Conservation (phyloP, 2,888 invertebrate species). For the Drosophila acutilabella region DNA sequence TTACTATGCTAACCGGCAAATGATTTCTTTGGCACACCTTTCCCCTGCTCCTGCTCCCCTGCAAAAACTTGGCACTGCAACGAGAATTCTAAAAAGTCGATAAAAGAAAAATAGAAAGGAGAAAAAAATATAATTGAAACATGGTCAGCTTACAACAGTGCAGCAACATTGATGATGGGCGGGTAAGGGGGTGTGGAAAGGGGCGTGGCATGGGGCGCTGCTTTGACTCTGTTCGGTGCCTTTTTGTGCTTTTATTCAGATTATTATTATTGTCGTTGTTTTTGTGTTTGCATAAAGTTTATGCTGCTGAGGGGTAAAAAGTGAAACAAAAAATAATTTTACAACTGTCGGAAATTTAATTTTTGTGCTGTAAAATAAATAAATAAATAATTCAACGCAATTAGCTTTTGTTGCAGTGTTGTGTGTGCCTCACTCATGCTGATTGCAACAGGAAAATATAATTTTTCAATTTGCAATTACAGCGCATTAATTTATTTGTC, state of each 20-base stretch:
- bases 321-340: constrained; percentile 32
- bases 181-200: background rate
- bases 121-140: constrained; percentile 52
- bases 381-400: constrained; percentile 48
- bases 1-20: background rate
- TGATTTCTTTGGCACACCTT: constrained; percentile 3
- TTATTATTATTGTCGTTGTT: constrained; percentile 9
- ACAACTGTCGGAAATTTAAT: constrained; percentile 50
- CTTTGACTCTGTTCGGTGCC: background rate
- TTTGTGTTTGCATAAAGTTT: constrained; percentile 36
- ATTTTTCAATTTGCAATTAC: constrained; percentile 20
- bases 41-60: background rate
- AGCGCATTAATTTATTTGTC: constrained; percentile 10
- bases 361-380: constrained; percentile 45
- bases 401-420: constrained; percentile 29
- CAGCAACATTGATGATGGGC: constrained; percentile 29
- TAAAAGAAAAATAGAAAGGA: constrained; percentile 32
- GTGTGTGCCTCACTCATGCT: constrained; percentile 6
- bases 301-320: constrained; percentile 18
- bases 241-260: constrained; percentile 5
- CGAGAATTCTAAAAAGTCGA: constrained; percentile 43
- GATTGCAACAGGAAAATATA: constrained; percentile 5
- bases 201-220: background rate
- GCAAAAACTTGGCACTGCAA: constrained; percentile 22
- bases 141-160: constrained; percentile 39